Evolutionary conservation across 2,113 vertebrate genomes (phyloP).

Genomic region (Sinocyclocheilus anophthalmus): DNA sequence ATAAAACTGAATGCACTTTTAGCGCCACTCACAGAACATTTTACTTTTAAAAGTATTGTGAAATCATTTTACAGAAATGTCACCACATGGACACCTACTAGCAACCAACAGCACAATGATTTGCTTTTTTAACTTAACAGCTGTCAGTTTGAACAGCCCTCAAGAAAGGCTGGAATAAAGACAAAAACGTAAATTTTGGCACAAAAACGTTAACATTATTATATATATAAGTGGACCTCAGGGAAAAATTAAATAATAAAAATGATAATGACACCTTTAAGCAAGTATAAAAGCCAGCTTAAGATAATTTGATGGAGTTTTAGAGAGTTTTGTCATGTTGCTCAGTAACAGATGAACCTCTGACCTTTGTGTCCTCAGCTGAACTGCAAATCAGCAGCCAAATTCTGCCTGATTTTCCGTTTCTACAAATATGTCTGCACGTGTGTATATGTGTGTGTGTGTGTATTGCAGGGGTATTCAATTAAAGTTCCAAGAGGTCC

Average conservation of each 20-base stretch:
- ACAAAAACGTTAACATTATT: background rate
- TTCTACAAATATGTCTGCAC: background rate
- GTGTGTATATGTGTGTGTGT: background rate
- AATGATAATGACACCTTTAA: background rate
- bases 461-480: too few species aligned
- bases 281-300: background rate
- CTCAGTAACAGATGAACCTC: constrained; percentile 34
- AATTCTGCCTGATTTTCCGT: background rate
- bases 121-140: background rate
- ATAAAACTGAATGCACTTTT: too few species aligned
- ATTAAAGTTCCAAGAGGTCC: background rate
- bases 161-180: background rate
- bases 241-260: background rate
- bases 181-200: background rate
- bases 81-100: background rate
- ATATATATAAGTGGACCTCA: constrained; percentile 1
- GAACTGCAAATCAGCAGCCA: background rate
- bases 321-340: constrained; percentile 26
- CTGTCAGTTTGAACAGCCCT: background rate
- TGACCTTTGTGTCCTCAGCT: constrained; percentile 16
- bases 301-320: background rate
- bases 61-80: background rate
- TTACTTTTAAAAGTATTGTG: background rate
- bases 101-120: background rate
- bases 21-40: background rate